phyloP scores from a whole-genome alignment of 1,140 invertebrate species.

The Calliphora vicina region DNA sequence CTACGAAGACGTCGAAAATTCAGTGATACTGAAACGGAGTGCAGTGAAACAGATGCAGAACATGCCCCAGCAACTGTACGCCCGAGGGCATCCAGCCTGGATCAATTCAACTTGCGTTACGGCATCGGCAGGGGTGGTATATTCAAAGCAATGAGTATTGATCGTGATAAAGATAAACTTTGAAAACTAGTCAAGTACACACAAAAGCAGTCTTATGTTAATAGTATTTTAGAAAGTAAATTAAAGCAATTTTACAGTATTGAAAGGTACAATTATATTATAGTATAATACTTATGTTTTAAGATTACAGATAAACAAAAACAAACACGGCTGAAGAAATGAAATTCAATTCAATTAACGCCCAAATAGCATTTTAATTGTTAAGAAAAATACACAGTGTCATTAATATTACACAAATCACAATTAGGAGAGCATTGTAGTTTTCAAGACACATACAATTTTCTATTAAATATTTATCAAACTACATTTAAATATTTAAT shows the following conservation, averaged over 20 bases:
- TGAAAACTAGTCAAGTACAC: constrained; percentile 45
- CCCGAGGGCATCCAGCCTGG: constrained; percentile 57
- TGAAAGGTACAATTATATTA: constrained; percentile 34
- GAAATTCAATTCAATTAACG: background rate
- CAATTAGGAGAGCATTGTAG: no score
- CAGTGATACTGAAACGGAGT: constrained; percentile 59
- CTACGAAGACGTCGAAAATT: constrained; percentile 54
- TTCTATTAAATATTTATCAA: no score
- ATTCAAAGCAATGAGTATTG: constrained; percentile 63
- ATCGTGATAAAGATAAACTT: constrained; percentile 63
- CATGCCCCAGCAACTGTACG: constrained; percentile 41
- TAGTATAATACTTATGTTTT: constrained; percentile 3
- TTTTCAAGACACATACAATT: no score
- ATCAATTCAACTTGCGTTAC: constrained; percentile 60
- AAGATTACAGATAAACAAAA: background rate
- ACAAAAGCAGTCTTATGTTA: constrained; percentile 24
- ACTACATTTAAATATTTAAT: no score
- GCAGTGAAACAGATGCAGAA: constrained; percentile 55
- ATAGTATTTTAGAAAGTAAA: constrained; percentile 32
- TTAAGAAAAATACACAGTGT: constrained; percentile 1
- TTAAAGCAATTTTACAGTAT: constrained; percentile 37
- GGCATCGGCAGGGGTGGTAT: constrained; percentile 55
- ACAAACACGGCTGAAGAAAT: background rate
- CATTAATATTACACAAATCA: no score
- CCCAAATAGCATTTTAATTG: constrained; percentile 21